Percentiles rank a stretch among this genome's conserved stretches.
Conservation (phyloP, 1,140 invertebrate species). For the Nomia melanderi region DNA sequence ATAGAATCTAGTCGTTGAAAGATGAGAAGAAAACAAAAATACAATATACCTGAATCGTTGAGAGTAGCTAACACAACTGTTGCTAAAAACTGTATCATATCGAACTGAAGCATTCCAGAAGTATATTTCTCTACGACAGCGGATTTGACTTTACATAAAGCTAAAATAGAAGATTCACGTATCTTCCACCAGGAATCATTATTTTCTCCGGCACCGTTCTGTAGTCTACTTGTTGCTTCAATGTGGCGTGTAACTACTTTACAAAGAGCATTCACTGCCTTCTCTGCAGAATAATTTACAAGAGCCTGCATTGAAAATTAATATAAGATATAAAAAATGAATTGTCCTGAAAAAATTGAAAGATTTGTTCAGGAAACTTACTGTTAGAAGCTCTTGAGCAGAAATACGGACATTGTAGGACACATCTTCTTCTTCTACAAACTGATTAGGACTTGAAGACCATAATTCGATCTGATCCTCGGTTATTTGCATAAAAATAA, state of each 20-base stretch:
- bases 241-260: slow-evolving; percentile 85
- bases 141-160: slow-evolving; percentile 83
- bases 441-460: slow-evolving; percentile 87
- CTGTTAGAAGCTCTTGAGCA: slow-evolving; percentile 86
- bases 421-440: slow-evolving; percentile 90
- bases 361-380: slow-evolving; percentile 67
- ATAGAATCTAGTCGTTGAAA: neutral
- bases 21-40: neutral
- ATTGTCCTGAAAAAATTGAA: neutral
- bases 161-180: slow-evolving; percentile 88
- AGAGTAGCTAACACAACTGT: slow-evolving; percentile 81
- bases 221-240: slow-evolving; percentile 79
- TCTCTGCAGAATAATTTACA: slow-evolving; percentile 84
- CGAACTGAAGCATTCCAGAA: slow-evolving; percentile 83
- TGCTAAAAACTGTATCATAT: slow-evolving; percentile 86
- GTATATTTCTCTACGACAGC: slow-evolving; percentile 83
- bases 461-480: slow-evolving; percentile 88
- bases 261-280: slow-evolving; percentile 83
- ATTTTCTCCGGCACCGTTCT: slow-evolving; percentile 78
- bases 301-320: slow-evolving; percentile 79
- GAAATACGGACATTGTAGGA: slow-evolving; percentile 89
- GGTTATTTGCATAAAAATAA: slow-evolving; percentile 90
- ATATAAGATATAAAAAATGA: neutral
- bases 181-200: slow-evolving; percentile 88
- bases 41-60: slow-evolving; percentile 73